A percentile compares a stretch with the other conserved stretches of the same genome.
Conservation (phyloP, 2,888 invertebrate genomes). For the Chalcis sispes region DNA sequence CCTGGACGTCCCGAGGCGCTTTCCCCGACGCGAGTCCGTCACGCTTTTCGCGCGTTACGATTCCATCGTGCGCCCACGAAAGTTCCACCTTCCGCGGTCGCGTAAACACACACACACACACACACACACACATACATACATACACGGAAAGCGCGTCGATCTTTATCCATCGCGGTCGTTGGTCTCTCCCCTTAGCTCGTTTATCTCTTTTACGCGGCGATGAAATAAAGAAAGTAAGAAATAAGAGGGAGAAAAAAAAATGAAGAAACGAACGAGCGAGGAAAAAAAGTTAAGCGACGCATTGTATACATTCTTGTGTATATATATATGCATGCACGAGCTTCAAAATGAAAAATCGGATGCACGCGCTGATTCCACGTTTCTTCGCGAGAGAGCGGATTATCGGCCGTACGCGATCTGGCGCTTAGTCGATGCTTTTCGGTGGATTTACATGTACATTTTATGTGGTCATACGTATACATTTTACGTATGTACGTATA, state of each 20-base stretch:
- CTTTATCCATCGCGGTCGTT: conserved; percentile 64
- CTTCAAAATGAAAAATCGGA: conserved; percentile 63
- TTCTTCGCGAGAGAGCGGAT: conserved; percentile 53
- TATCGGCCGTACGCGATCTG: conserved; percentile 42
- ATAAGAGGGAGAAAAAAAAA: not conserved
- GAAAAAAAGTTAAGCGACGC: too few species aligned
- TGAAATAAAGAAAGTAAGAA: not conserved
- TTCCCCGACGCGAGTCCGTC: conserved; percentile 72
- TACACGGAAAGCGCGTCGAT: conserved; percentile 62
- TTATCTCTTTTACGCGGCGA: not conserved
- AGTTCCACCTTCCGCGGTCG: conserved; percentile 57
- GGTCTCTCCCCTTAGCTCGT: not conserved
- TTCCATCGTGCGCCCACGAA: conserved; percentile 64
- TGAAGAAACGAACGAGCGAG: not conserved
- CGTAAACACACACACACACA: conserved; percentile 52
- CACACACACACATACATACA: conserved; percentile 61
- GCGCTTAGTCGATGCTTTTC: too few species aligned
- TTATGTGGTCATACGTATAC: too few species aligned
- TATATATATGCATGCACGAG: conserved; percentile 56
- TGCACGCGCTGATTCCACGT: conserved; percentile 63
- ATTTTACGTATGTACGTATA: conserved; percentile 21
- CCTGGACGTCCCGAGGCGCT: conserved; percentile 67
- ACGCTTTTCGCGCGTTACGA: conserved; percentile 75
- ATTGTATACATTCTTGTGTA: conserved; percentile 58
- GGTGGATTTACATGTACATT: too few species aligned